A percentile compares a stretch with the other conserved stretches of the same genome.
Evolutionary conservation across 2,888 invertebrate genomes (phyloP).

Genomic region (Neoascia interrupta): DNA sequence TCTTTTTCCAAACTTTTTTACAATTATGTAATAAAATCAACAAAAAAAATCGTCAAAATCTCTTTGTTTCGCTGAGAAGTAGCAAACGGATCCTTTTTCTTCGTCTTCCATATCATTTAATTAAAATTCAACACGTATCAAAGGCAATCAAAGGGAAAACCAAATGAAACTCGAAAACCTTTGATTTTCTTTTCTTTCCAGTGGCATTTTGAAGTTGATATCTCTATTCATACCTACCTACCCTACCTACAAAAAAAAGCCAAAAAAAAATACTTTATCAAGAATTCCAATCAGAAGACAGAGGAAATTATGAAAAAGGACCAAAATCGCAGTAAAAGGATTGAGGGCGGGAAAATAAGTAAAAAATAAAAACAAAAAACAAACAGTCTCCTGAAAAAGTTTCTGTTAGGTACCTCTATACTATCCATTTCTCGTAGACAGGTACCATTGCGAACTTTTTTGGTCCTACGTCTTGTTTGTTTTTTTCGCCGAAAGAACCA

Average conservation of each 20-base stretch:
- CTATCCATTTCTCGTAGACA: slow-evolving; percentile 32
- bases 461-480: slow-evolving; percentile 33
- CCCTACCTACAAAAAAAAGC: too few species aligned
- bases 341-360: slow-evolving; percentile 28
- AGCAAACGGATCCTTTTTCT: too few species aligned
- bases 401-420: slow-evolving; percentile 34
- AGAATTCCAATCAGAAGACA: slow-evolving; percentile 57
- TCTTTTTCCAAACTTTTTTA: too few species aligned
- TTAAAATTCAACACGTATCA: slow-evolving; percentile 24
- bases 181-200: slow-evolving; percentile 21
- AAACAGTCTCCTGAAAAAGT: slow-evolving; percentile 34
- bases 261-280: slow-evolving; percentile 53
- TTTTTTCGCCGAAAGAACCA: slow-evolving; percentile 21
- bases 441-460: slow-evolving; percentile 44
- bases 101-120: too few species aligned
- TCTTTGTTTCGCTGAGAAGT: too few species aligned
- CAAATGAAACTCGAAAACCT: not conserved
- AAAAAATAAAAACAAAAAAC: slow-evolving; percentile 6
- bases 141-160: slow-evolving; percentile 5
- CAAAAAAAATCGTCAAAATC: too few species aligned
- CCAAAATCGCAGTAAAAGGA: slow-evolving; percentile 22
- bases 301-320: slow-evolving; percentile 38
- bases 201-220: too few species aligned
- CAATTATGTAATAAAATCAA: too few species aligned
- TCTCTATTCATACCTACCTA: too few species aligned